phyloP scores from a whole-genome alignment of 2,888 invertebrate genomes.

The Clusia tigrina region DNA sequence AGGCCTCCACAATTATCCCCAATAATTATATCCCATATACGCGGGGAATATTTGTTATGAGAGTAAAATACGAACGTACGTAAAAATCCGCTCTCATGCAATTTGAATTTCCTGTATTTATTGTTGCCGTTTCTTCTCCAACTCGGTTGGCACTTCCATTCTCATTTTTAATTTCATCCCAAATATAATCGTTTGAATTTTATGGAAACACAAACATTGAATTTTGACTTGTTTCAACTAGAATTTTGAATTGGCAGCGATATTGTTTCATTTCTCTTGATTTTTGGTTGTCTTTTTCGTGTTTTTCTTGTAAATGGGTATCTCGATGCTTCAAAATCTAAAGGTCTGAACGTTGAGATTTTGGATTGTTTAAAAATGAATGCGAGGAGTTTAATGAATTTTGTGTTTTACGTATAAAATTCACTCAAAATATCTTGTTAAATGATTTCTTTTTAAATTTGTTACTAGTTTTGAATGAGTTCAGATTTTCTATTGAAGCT shows the following conservation, averaged over 20 bases:
- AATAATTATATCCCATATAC: no score
- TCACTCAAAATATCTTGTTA: not conserved
- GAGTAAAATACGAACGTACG: no score
- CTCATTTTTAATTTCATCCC: not conserved
- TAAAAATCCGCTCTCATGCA: no score
- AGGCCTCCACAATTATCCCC: no score
- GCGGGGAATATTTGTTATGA: no score
- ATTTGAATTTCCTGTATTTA: no score
- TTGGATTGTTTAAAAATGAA: no score
- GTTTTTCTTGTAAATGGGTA: not conserved
- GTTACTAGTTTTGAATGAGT: not conserved
- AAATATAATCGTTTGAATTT: not conserved
- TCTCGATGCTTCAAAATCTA: not conserved
- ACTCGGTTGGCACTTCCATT: not conserved
- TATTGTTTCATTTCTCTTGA: slow-evolving; percentile 29
- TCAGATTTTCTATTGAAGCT: slow-evolving; percentile 5
- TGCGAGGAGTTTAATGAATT: not conserved
- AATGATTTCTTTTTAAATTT: not conserved
- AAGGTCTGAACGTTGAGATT: not conserved
- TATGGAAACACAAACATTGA: not conserved
- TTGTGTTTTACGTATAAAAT: not conserved
- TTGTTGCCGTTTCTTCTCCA: not conserved
- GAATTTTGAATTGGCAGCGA: not conserved
- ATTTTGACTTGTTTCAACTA: not conserved
- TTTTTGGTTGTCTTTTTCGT: not conserved